Base-by-base conservation (phyloP, 2,797 vertebrate genomes). In the Cossypha polioptera region DNA sequence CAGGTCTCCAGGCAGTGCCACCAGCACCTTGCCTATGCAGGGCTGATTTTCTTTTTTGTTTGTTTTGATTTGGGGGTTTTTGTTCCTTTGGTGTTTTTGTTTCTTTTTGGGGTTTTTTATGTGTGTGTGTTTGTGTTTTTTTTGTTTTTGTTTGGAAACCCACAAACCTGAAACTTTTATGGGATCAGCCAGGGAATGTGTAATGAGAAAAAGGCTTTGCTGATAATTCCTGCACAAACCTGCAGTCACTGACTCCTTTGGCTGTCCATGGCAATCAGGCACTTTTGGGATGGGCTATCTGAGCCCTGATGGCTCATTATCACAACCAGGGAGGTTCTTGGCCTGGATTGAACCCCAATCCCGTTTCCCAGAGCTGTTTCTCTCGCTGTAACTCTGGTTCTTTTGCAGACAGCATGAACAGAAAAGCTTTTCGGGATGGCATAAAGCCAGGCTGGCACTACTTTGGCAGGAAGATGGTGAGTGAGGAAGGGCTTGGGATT, bases 391-490 rank as follows among this genome's bases (percentile, higher is more conserved):
- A 77, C 17, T 16, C 85, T 51, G 31, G 1, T 84, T 97, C 18
- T 94, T 91, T 89, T 95, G 35, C 97, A 99, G 99, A 98, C 76
- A 99, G 98, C 59, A 89, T 96, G 94, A 99, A 99, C 97, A 98
- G 98, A 85, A 99, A 99, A 84, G 89, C 98, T 0, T 99, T 99
- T 95, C 98, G 98, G 95, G 94, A 98, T 2, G 99, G 96, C 11
- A 98, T 99, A 81, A 98, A 97, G 84, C 98, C 98, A 0, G 99
- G 99, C 96, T 99, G 99, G 99, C 98, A 99, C 95, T 99, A 99
- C 96, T 98, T 99, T 11, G 99, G 99, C 79, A 98, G 99, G 90
- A 99, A 99, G 97, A 99, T 99, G 99, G 99, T 99, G 96, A 99
- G 98, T 62, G 5, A 47, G 48, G 19, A 18, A 36, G 47, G 55